These are phyloP conservation scores for Astreopora myriophthalma DNA, from an alignment of 64 coral and sea anemone species.

Conservation along the genomic window DNA sequence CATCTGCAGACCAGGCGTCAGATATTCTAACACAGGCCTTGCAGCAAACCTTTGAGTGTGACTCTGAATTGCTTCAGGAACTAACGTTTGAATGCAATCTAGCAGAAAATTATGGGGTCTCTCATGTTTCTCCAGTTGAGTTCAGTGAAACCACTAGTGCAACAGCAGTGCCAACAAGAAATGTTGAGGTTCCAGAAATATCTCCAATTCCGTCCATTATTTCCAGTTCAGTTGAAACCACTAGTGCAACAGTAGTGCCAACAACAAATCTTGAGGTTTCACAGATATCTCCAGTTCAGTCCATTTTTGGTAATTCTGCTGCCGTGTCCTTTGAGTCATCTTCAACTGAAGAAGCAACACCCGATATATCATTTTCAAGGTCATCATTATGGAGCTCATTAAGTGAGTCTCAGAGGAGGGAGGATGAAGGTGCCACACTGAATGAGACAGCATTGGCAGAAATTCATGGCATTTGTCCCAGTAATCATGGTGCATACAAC, in stretches of 20 bases:
- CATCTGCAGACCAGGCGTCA: not conserved
- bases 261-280: no score
- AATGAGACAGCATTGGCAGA: not conserved
- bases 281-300: not conserved
- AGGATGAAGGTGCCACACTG: not conserved
- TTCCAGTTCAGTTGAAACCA: not conserved
- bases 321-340: not conserved
- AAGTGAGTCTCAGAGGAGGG: not conserved
- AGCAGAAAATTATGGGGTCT: not conserved
- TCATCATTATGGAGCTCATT: not conserved
- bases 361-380: not conserved
- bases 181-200: no score
- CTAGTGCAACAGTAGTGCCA: no score
- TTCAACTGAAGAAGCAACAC: not conserved
- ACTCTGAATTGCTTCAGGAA: not conserved
- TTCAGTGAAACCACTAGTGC: not conserved
- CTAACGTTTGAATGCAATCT: not conserved
- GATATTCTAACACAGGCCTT: not conserved
- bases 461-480: not conserved
- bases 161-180: no score
- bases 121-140: not conserved
- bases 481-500: not conserved
- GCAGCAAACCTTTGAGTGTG: constrained; percentile 8
- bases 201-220: no score
- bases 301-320: no score